A percentile compares a stretch with the other conserved stretches of the same genome.
Conservation (phyloP, 2,113 vertebrate species). For the Piprites chloris region DNA sequence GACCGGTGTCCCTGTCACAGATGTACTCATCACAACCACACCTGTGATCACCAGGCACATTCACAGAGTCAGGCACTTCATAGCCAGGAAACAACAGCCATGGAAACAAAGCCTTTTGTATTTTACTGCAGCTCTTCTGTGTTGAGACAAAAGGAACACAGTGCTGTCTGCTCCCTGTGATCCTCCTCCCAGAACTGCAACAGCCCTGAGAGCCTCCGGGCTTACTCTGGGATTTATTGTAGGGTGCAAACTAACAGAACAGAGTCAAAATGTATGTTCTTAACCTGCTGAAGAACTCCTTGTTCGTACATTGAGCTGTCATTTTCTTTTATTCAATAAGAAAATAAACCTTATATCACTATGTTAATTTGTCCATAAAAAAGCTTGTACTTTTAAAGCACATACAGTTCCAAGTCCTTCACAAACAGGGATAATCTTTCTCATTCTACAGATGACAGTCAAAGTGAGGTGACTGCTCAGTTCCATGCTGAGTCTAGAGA, state of each 20-base stretch:
- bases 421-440: neutral
- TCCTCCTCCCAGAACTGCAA: neutral
- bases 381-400: neutral
- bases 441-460: neutral
- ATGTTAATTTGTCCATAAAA: neutral
- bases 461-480: neutral
- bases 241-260: neutral
- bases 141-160: neutral
- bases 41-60: neutral
- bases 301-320: neutral
- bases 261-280: neutral
- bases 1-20: neutral
- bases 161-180: neutral
- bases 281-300: neutral
- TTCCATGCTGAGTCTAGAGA: neutral
- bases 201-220: neutral
- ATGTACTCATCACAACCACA: fast-evolving
- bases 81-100: neutral
- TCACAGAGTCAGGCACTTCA: neutral
- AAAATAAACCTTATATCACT: neutral
- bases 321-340: neutral
- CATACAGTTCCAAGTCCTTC: neutral
- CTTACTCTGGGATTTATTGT: neutral
- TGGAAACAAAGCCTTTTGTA: neutral
- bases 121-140: neutral